Percentiles rank a stretch among this genome's conserved stretches.
Evolutionary conservation across 2,113 vertebrate species (phyloP).

Genomic region (Xenus cinereus): DNA sequence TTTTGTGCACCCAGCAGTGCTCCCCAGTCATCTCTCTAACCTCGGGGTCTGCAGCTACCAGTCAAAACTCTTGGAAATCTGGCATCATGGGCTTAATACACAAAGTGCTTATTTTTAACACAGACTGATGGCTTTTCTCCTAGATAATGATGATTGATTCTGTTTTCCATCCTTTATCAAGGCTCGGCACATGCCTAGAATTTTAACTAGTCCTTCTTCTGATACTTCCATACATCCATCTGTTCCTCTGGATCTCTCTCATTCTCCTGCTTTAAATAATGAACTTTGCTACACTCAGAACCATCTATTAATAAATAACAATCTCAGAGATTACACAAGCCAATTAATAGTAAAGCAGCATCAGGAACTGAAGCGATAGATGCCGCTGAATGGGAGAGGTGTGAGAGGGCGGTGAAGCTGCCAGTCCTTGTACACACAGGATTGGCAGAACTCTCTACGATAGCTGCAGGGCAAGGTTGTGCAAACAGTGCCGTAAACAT

Average conservation of each 20-base stretch:
- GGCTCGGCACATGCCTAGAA: constrained; percentile 39
- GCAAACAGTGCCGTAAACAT: not conserved
- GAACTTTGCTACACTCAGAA: constrained; percentile 30
- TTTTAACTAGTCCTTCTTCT: constrained; percentile 52
- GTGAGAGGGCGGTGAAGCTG: not conserved
- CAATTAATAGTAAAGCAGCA: constrained; percentile 47
- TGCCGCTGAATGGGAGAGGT: not conserved
- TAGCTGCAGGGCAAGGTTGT: not conserved
- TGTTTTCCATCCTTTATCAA: constrained; percentile 63
- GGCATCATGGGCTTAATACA: not conserved
- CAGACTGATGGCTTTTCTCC: constrained; percentile 44
- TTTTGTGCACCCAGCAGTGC: not conserved
- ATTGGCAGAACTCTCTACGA: not conserved
- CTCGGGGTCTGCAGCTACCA: not conserved
- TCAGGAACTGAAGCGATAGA: not conserved
- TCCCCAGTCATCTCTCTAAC: not conserved
- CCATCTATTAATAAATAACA: constrained; percentile 71
- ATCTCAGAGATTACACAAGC: constrained; percentile 30
- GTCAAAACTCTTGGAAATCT: constrained; percentile 10
- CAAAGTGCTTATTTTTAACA: constrained; percentile 50
- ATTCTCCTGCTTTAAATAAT: constrained; percentile 60
- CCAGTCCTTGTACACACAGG: not conserved
- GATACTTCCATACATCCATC: constrained; percentile 28
- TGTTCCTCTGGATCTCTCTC: constrained; percentile 49
- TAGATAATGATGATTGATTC: constrained; percentile 59